phyloP scores from a whole-genome alignment of 1,140 invertebrate species.

The Rhopalosiphum padi region DNA sequence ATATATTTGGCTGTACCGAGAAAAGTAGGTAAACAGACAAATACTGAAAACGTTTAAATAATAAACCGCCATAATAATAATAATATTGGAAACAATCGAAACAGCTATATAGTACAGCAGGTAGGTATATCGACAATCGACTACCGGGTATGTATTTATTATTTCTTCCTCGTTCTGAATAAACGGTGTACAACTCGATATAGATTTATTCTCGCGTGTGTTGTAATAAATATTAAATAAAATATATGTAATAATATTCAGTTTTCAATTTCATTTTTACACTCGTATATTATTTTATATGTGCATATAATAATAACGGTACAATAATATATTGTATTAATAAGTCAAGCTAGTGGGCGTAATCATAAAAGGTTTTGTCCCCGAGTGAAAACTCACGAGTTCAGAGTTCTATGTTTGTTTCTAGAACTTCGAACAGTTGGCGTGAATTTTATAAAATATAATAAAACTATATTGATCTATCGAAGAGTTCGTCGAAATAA shows the following conservation, averaged over 20 bases:
- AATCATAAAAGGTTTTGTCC: background rate
- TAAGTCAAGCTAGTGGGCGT: background rate
- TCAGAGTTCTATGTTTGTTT: background rate
- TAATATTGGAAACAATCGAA: background rate
- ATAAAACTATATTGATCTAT: background rate
- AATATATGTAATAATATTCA: background rate
- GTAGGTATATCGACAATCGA: background rate
- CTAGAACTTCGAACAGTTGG: background rate
- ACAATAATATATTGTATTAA: background rate
- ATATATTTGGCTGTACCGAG: background rate
- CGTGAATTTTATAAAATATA: background rate
- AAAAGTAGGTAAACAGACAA: background rate
- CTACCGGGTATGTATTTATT: background rate
- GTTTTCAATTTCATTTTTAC: background rate
- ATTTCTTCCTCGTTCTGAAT: background rate
- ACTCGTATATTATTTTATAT: background rate
- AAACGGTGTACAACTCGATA: background rate
- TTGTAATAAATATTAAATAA: background rate
- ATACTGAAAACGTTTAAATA: background rate
- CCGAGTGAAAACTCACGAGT: background rate
- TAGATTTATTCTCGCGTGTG: background rate
- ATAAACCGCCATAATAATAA: background rate
- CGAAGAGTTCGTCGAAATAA: background rate
- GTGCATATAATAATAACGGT: background rate
- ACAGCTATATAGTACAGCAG: background rate